These are phyloP conservation scores for Sphyrna mokarran DNA, from an alignment of 2,113 vertebrate species.

Conservation along the genomic window DNA sequence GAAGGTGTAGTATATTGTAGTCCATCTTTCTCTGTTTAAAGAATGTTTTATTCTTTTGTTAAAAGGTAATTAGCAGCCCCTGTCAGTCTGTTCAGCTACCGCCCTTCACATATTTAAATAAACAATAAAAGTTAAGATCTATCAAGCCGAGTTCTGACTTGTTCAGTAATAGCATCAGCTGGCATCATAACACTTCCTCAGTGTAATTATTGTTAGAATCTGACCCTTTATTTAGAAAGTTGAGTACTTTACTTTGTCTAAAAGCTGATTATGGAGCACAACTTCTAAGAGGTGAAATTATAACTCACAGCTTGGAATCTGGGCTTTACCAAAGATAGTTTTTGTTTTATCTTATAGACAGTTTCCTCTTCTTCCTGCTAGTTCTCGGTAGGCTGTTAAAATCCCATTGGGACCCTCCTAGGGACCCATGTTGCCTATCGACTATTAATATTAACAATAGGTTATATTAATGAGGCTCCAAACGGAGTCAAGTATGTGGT, in stretches of 20 bases:
- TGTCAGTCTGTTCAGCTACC: too few species aligned
- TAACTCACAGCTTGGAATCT: background rate
- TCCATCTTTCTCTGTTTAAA: too few species aligned
- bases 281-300: background rate
- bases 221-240: background rate
- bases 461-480: background rate
- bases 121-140: too few species aligned
- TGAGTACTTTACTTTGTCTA: background rate
- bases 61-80: too few species aligned
- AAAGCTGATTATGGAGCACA: background rate
- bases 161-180: too few species aligned
- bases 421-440: background rate
- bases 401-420: background rate
- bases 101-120: too few species aligned
- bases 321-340: background rate
- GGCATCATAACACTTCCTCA: background rate
- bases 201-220: background rate
- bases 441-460: too few species aligned
- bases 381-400: background rate
- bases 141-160: too few species aligned
- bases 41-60: too few species aligned
- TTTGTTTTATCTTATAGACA: background rate
- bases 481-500: background rate
- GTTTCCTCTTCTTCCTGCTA: background rate
- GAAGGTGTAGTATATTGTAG: too few species aligned